These are phyloP conservation scores for Leuciscus waleckii DNA, from an alignment of 2,797 vertebrate species.

Conservation along the genomic window DNA sequence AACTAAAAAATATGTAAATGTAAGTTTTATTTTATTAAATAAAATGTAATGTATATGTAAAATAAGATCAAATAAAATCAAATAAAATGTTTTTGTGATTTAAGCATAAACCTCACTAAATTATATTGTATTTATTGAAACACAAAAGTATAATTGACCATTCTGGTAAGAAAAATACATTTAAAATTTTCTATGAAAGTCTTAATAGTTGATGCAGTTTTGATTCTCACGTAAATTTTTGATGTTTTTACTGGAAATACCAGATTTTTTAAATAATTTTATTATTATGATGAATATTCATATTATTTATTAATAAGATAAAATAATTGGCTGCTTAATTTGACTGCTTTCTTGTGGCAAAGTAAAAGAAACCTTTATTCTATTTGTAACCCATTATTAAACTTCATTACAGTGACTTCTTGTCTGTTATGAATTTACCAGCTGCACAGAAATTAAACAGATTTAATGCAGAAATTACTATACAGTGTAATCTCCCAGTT, in stretches of 20 bases:
- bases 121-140: background rate
- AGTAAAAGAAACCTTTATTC: background rate
- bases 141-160: too few species aligned
- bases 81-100: background rate
- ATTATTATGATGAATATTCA: too few species aligned
- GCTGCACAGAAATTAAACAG: background rate
- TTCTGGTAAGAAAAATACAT: background rate
- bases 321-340: too few species aligned
- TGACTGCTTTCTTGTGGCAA: background rate
- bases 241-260: background rate
- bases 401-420: conserved; percentile 4
- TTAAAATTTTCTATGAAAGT: background rate
- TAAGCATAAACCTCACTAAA: background rate
- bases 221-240: background rate
- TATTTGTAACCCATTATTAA: background rate
- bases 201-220: background rate
- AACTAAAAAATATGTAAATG: background rate
- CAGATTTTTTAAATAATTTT: background rate
- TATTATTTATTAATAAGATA: too few species aligned
- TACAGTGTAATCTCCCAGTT: background rate
- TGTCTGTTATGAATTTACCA: background rate
- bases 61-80: too few species aligned
- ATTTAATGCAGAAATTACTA: background rate
- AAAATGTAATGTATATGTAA: too few species aligned
- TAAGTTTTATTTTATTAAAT: too few species aligned